Conservation (phyloP, 2,888 invertebrate genomes). For the Eurytoma californica region DNA sequence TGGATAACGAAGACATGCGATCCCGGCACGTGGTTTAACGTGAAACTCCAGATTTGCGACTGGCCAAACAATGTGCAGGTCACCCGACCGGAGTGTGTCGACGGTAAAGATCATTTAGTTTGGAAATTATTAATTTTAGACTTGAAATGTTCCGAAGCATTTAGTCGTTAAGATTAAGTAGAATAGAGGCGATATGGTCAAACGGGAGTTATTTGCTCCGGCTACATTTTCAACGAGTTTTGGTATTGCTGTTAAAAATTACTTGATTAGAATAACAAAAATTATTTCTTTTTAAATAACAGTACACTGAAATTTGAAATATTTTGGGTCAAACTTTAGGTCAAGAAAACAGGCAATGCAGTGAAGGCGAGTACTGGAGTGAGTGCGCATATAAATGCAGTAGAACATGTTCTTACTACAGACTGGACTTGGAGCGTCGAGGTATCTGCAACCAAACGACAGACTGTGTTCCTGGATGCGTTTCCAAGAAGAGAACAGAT, state of each 20-base stretch:
- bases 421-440: slow-evolving; percentile 67
- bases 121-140: too few relatives aligned
- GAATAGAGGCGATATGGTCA: background rate
- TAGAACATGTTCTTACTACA: slow-evolving; percentile 83
- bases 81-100: slow-evolving; percentile 79
- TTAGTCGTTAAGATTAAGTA: background rate
- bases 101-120: slow-evolving; percentile 8
- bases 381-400: slow-evolving; percentile 86
- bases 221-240: too few relatives aligned
- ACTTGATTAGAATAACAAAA: background rate
- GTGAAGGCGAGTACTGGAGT: slow-evolving; percentile 78
- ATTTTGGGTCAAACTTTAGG: slow-evolving; percentile 42
- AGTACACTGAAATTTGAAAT: background rate
- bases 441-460: slow-evolving; percentile 66
- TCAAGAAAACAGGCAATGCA: slow-evolving; percentile 52
- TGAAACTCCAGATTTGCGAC: slow-evolving; percentile 80
- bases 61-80: slow-evolving; percentile 79
- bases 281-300: too few relatives aligned
- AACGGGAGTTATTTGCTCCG: too few relatives aligned
- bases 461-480: slow-evolving; percentile 72
- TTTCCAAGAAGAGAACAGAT: slow-evolving; percentile 57
- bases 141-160: background rate
- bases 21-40: slow-evolving; percentile 82
- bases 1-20: slow-evolving; percentile 79
- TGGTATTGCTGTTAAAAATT: background rate